Evolutionary conservation across 2,888 invertebrate species (phyloP), one percentile per base, ranked within the genome.

Genomic region (Augiades crinisus): DNA sequence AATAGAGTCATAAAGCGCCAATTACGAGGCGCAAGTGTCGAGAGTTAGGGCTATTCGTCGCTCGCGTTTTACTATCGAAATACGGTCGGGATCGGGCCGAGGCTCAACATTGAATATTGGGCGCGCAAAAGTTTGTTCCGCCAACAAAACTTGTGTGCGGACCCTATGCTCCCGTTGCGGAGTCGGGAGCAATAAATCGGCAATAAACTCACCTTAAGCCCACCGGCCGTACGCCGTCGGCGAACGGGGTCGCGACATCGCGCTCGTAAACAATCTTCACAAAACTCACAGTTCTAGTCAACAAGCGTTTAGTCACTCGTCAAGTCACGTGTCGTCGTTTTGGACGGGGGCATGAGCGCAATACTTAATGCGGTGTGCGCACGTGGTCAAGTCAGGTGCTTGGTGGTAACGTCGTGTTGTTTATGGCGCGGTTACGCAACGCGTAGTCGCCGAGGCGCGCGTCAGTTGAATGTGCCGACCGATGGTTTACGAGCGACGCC

Each of bases 351-450:
- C 86, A 86, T 85, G 86, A 83, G 84, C 72, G 84, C 72, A 82
- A 86, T 87, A 84, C 81, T 73, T 84, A 85, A 83, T 85, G 79
- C 67, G 73, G 65, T 61, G 64, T 65, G 68, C 76, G 85, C 88
- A 87, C 87, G 88, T 86, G 88, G 83, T 71, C 66, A 68, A 69
- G 78, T 68, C 75, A 78, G 81, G 83, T 79, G 81, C 76, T n/a
- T n/a, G 79, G 75, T 70, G 70, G 68, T 72, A 75, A 78, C 81
- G 84, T 77, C 78, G 80, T 77, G 80, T 85, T 87, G 88, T 89
- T 88, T 88, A 88, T 85, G 82, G 82, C 81, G 81, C 84, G 83
- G 72, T 88, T 88, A 88, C 88, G 88, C 88, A 88, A 88, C 88
- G 87, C 87, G 88, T 87, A 81, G 82, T 87, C 87, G 84, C 86